Conservation (phyloP, 2,113 vertebrate species). For the Zosterops hypoxanthus region DNA sequence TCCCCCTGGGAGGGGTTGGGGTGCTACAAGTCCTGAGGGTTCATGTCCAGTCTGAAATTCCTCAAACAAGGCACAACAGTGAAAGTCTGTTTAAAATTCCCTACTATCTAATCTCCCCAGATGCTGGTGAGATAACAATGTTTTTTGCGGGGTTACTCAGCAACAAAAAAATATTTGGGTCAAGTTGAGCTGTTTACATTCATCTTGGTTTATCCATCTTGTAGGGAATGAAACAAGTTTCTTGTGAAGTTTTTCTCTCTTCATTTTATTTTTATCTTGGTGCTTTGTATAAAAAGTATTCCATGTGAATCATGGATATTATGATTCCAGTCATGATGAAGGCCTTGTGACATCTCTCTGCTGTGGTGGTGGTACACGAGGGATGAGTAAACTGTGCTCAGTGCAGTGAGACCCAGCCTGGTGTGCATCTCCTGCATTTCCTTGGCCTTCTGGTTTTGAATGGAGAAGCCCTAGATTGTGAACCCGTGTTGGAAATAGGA, state of each 20-base stretch:
- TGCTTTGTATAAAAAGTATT: constrained; percentile 57
- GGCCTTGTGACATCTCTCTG: constrained; percentile 36
- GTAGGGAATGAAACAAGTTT: constrained; percentile 30
- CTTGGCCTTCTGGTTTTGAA: background rate
- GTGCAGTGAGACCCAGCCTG: background rate
- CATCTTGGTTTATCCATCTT: constrained; percentile 44
- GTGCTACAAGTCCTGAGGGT: background rate
- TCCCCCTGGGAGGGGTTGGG: background rate
- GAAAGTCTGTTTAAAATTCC: constrained; percentile 47
- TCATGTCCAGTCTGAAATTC: background rate
- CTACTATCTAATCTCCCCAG: constrained; percentile 42
- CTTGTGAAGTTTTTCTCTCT: background rate
- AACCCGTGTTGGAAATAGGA: background rate
- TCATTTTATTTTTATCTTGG: constrained; percentile 56
- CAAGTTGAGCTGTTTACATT: constrained; percentile 60
- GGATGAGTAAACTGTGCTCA: background rate
- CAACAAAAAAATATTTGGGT: constrained; percentile 74
- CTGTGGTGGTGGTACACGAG: constrained; percentile 3
- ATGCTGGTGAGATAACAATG: constrained; percentile 43
- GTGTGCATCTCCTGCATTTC: background rate
- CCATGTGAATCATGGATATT: constrained; percentile 47
- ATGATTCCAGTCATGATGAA: constrained; percentile 38
- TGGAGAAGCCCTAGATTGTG: background rate
- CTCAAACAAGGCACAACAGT: background rate
- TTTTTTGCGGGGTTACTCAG: constrained; percentile 67